Base-by-base conservation (phyloP, 2,888 invertebrate species). In the Hyposoter didymator region DNA sequence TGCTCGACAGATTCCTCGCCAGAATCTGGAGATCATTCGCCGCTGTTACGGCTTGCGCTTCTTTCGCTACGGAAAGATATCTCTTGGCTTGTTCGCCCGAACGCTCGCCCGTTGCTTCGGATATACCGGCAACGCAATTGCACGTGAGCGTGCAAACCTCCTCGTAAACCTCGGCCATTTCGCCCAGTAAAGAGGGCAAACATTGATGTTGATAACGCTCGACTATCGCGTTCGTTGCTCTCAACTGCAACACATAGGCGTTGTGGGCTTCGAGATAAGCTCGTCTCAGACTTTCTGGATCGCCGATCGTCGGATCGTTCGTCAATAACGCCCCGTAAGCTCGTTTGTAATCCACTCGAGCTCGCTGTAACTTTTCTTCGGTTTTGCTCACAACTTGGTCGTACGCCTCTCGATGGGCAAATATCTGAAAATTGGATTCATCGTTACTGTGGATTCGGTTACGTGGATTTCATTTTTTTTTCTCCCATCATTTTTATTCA, bases 261-360 rank as follows among this genome's bases (percentile, higher is more conserved):
- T 99, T 99, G 95, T 99, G 99, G 17, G 97, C 96, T 93, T 98
- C 98, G 93, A 98, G 97, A 94, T 98, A 98, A 80, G 96, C 96
- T 39, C 92, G 92, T 82, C 96, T 96, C 89, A 97, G 94, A 78
- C 96, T 95, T 62, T 96, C 96, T 81, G 96, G 96, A 47, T 78
- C 87, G 74, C 94, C 91, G 19, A 93, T 92, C 19, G 74, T 64
- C 62, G 86, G 82, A 35, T 94, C 94, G 89, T 95, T 97, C 90
- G 95, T 96, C 93, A 97, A 95, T 94, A 98, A 97, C 88, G 96
- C 96, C 91, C 97, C 95, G 94, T 98, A 98, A 70, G 98, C 97
- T 84, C 96, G 96, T 91, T 97, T 97, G 95, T 99, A 99, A 90
- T 98, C 98, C 92, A 97, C 96, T 84, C 98, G 97, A 90, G 93